These are phyloP conservation scores for Girardia tigrina DNA, from an alignment of 2,888 invertebrate species.

Conservation along the genomic window DNA sequence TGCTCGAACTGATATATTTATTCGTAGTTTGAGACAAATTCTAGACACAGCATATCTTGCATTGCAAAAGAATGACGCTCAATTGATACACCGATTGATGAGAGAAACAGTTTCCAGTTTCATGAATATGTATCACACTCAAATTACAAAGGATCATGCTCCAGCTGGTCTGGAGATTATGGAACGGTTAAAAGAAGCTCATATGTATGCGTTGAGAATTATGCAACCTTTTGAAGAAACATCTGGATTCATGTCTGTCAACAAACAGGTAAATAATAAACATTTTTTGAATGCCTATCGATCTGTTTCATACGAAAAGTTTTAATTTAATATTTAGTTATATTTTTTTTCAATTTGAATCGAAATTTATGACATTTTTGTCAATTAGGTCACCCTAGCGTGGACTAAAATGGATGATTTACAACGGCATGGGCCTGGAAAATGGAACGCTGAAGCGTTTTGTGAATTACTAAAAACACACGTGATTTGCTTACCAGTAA, in stretches of 20 bases:
- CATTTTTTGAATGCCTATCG: background rate
- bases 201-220: constrained; percentile 32
- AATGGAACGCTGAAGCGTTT: constrained; percentile 78
- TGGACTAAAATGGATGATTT: constrained; percentile 36
- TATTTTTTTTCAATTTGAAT: no score
- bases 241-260: constrained; percentile 15
- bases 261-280: background rate
- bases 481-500: constrained; percentile 65
- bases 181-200: constrained; percentile 37
- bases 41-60: constrained; percentile 30
- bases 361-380: no score
- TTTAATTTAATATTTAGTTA: no score
- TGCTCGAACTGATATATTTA: constrained; percentile 12
- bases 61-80: background rate
- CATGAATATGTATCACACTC: constrained; percentile 28
- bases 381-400: constrained; percentile 36
- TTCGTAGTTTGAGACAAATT: background rate
- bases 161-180: constrained; percentile 35
- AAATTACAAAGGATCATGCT: background rate
- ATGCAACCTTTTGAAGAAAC: constrained; percentile 32
- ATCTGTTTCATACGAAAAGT: no score
- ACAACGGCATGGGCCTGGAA: constrained; percentile 40
- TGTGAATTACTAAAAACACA: constrained; percentile 72
- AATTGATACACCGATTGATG: background rate
- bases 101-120: constrained; percentile 28